Evolutionary conservation across 2,113 vertebrate species (phyloP), one percentile per base, ranked within the genome.

Genomic region (Urocitellus parryii): DNA sequence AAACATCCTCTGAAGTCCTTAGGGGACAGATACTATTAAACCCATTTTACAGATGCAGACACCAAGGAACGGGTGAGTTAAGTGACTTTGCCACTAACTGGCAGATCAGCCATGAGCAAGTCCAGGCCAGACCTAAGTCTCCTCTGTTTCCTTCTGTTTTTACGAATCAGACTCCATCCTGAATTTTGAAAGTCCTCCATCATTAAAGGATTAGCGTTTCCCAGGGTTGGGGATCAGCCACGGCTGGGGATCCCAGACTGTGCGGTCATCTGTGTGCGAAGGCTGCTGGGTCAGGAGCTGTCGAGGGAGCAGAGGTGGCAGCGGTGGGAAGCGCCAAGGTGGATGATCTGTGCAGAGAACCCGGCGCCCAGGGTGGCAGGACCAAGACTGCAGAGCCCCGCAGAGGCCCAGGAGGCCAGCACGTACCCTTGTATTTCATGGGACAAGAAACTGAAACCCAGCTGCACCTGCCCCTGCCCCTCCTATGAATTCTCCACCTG

Each of bases 21-120:
- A 82, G 94, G 96, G 97, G 96, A 91, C 95, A 94, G 95, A 86
- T 48, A 82, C 67, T 81, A 96, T 96, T 94, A 97, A 96, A 93
- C 93, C 97, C 96, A 95, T 93, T 97, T 97, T 67, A 94, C 76
- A 96, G 97, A 87, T 7, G 16, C 0, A 92, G 93, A 90, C 93
- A 94, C 82, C 58, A 32, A 95, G 96, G 90, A 90, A 82, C 25
- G 2, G 90, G 78, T 2, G 20, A 89, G 56, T 45, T 93, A 91
- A 90, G 81, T 29, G 93, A 93, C 95, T 88, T 83, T 29, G 94
- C 95, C 67, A 56, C 87, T 86, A 89, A 82, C 78, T 4, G 87
- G 88, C 80, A 11, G 81, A 90, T 77, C 34, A 4, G 34, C 94
- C 20, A 1, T 0, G 8, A 93, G 93, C 97, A 94, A 94, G 96